Percentiles rank a stretch among this genome's conserved stretches.
Conservation (phyloP, 1,140 invertebrate species). For the Drosophila nigrodunni region DNA sequence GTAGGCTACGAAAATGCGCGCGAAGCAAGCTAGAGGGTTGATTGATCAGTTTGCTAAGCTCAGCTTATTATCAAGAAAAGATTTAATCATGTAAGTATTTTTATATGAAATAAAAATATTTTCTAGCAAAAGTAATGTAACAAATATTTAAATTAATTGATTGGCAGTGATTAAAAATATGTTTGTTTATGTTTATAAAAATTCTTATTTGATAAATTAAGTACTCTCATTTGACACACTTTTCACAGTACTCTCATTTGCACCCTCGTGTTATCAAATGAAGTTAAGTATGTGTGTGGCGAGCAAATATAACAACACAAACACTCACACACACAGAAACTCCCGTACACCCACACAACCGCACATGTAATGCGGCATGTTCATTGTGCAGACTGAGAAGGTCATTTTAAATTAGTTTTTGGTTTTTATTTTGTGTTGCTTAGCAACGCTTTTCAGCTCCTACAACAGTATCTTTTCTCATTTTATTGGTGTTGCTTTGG, state of each 20-base stretch:
- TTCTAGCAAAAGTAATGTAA: neutral
- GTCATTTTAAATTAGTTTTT: conserved; percentile 81
- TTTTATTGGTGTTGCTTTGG: conserved; percentile 12
- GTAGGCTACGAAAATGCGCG: conserved; percentile 49
- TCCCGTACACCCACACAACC: conserved; percentile 25
- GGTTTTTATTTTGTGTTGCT: conserved; percentile 43
- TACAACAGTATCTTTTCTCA: neutral
- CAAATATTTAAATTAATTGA: neutral
- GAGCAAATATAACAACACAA: conserved; percentile 9
- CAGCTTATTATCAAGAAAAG: neutral
- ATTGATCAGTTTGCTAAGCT: conserved; percentile 1
- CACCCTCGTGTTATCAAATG: conserved; percentile 38
- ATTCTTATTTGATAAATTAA: no score
- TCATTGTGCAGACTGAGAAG: conserved; percentile 65
- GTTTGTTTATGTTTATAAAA: no score
- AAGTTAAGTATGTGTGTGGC: conserved; percentile 63
- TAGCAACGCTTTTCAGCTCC: conserved; percentile 22
- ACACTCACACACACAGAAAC: conserved; percentile 8
- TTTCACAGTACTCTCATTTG: neutral
- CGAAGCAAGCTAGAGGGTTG: neutral
- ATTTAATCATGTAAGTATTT: neutral
- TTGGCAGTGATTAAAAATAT: no score
- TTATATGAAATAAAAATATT: neutral
- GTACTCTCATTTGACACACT: no score
- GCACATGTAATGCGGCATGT: conserved; percentile 62